phyloP scores from a whole-genome alignment of 2,888 invertebrate genomes.

The Gari tellinella region DNA sequence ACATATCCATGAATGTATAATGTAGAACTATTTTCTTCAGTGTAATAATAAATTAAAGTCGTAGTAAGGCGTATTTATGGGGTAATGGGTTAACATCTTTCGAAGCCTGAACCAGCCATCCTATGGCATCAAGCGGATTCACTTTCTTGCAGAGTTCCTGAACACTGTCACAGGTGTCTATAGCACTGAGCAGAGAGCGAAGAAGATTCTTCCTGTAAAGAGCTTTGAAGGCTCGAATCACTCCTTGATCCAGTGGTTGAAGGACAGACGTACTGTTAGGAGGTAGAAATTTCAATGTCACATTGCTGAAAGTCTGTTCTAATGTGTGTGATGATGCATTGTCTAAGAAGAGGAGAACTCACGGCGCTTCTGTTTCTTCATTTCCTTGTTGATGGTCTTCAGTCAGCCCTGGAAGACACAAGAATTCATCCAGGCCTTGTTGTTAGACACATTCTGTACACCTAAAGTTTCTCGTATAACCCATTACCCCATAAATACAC shows the following conservation, averaged over 20 bases:
- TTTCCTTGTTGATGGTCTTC: slow-evolving; percentile 12
- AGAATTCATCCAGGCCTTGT: slow-evolving; percentile 35
- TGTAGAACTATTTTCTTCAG: no score
- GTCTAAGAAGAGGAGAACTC: slow-evolving; percentile 12
- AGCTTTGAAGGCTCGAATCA: slow-evolving; percentile 30
- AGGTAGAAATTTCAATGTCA: slow-evolving; percentile 23
- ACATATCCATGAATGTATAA: no score
- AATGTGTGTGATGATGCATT: no score
- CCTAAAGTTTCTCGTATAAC: no score
- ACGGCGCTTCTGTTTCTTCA: slow-evolving; percentile 19
- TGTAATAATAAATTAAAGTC: no score
- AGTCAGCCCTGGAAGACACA: slow-evolving; percentile 19
- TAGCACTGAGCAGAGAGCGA: not conserved
- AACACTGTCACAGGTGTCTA: not conserved
- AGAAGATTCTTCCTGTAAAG: slow-evolving; percentile 22
- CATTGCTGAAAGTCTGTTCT: not conserved
- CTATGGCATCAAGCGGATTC: slow-evolving; percentile 7
- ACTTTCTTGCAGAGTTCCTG: slow-evolving; percentile 4
- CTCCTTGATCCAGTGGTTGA: slow-evolving; percentile 44
- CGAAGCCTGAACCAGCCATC: slow-evolving; percentile 17
- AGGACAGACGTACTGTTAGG: slow-evolving; percentile 22
- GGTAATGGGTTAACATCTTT: slow-evolving; percentile 1
- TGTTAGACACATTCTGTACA: no score
- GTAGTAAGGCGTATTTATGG: no score
- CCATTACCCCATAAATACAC: no score